These are phyloP conservation scores for Malurus alboscapulatus DNA, from an alignment of 2,113 vertebrate genomes.

Conservation along the genomic window DNA sequence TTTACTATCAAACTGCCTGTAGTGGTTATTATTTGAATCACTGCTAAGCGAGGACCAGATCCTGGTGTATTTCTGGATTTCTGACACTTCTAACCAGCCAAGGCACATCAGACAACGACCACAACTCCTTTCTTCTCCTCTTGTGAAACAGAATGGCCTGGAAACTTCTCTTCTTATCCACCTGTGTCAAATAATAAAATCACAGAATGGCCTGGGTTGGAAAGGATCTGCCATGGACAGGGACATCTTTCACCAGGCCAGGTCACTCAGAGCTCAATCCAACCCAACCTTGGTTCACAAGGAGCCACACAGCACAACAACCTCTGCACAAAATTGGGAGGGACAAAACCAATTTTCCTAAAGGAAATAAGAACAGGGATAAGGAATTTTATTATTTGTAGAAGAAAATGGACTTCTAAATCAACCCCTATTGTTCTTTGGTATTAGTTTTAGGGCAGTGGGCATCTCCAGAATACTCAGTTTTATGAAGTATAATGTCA, in stretches of 20 bases:
- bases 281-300: neutral
- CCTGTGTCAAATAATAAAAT: neutral
- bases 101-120: neutral
- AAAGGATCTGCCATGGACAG: neutral
- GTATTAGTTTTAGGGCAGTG: neutral
- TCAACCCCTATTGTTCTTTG: neutral
- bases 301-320: slow-evolving; percentile 1
- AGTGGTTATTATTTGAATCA: neutral
- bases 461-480: neutral
- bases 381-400: slow-evolving; percentile 20
- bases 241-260: neutral
- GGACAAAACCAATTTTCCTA: neutral
- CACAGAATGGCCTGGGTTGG: neutral
- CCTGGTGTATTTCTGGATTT: neutral
- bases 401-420: neutral
- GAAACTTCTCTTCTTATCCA: slow-evolving; percentile 36
- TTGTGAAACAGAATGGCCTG: slow-evolving; percentile 17
- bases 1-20: neutral
- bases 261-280: neutral
- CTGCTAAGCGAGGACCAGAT: neutral
- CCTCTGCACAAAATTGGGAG: slow-evolving; percentile 12
- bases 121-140: neutral
- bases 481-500: neutral
- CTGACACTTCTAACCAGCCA: neutral
- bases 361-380: slow-evolving; percentile 17